Evolutionary conservation across 2,797 vertebrate genomes (phyloP).

Genomic region (Sebastes dallii): DNA sequence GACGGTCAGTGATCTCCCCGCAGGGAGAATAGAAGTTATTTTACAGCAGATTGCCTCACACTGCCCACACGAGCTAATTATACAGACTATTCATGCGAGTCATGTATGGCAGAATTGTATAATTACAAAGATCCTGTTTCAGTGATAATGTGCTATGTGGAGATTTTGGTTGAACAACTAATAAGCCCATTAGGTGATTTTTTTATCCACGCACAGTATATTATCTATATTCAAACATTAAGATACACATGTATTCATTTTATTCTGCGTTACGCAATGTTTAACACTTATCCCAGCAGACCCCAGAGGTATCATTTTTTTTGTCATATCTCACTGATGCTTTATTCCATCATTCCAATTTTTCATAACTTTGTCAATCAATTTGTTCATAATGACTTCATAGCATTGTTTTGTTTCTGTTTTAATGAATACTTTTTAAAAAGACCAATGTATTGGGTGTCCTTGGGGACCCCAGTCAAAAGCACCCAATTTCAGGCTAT

Average conservation of each 20-base stretch:
- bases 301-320: no score
- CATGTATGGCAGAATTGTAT: conserved; percentile 70
- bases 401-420: no score
- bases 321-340: no score
- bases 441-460: no score
- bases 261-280: neutral
- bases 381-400: no score
- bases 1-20: conserved; percentile 68
- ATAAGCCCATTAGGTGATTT: conserved; percentile 30
- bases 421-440: no score
- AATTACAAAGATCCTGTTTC: conserved; percentile 66
- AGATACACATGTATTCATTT: conserved; percentile 11
- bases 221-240: conserved; percentile 15
- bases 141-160: conserved; percentile 46
- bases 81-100: conserved; percentile 73
- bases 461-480: no score
- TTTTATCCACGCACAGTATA: neutral
- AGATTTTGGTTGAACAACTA: conserved; percentile 46
- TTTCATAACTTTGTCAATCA: no score
- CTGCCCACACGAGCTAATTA: conserved; percentile 79
- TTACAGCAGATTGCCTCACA: conserved; percentile 75
- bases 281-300: no score
- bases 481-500: no score
- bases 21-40: conserved; percentile 72
- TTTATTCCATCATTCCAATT: no score